Base-by-base conservation (phyloP, 1,140 invertebrate genomes). In the Hydropsyche tenuis region DNA sequence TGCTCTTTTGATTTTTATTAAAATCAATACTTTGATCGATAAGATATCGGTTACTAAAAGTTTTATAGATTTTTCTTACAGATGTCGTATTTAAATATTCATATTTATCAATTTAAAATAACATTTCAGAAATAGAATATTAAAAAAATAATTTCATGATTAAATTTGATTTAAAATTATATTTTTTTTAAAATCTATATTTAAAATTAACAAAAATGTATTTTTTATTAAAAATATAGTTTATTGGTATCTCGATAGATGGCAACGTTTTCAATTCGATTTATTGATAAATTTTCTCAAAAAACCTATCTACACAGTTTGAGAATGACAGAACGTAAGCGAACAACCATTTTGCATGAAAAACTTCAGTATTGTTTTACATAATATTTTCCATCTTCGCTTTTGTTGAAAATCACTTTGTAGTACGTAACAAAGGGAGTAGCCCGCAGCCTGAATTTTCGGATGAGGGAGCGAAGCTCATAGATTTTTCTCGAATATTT, bases 371-470 rank as follows among this genome's bases (percentile, higher is more conserved):
- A 69, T 53, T 53, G 72, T 62, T 74, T 70, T 69, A 64, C 65
- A 74, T 74, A 74, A 74, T 69, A 70, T 69, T 74, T 74, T 70
- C 56, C 73, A 74, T 74, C 65, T 74, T 74, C 66, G 65, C 68
- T 70, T 53, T 70, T 70, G 68, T 46, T 45, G 65, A 70, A 74
- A 74, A 64, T 46, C 73, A 62, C 30, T 74, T 74, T 74, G 68
- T 60, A 43, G 66, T 27, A 60, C 56, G 56, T 46, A 69, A 74
- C 73, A 74, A 69, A 74, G 73, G 56, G 68, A 74, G 73, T 46
- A 74, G 66, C 73, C 53, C n/a, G 51, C 66, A 69, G 64, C 60
- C 60, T 63, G 73, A 62, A 69, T 70, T 60, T 60, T 60, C 62
- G 72, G 11, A 68, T 69, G 51, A 69, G 72, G 16, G 62, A 73